Evolutionary conservation across 2,888 invertebrate species (phyloP).

Genomic region (Prenolepis imparis): DNA sequence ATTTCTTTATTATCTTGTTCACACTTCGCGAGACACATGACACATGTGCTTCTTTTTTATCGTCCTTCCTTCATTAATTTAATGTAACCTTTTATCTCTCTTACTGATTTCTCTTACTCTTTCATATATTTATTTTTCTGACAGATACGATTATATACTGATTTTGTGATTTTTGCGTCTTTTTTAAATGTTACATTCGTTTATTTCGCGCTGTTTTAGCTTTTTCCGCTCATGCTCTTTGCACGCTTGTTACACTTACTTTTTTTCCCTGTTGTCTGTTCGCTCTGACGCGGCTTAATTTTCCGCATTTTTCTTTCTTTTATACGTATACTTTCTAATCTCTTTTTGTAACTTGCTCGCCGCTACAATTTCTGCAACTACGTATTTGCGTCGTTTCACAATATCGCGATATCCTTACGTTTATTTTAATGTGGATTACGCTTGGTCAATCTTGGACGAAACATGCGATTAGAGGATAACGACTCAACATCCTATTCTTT

Average conservation of each 20-base stretch:
- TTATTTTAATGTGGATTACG: constrained; percentile 66
- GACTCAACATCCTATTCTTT: constrained; percentile 23
- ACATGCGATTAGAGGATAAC: neutral
- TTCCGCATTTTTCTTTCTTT: constrained; percentile 12
- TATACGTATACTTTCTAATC: constrained; percentile 29
- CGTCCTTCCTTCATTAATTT: neutral
- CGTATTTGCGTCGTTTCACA: constrained; percentile 68
- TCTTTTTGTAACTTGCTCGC: constrained; percentile 15
- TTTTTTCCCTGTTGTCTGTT: neutral
- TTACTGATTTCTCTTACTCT: neutral
- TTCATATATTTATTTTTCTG: constrained; percentile 24
- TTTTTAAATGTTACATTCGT: neutral
- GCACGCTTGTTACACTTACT: constrained; percentile 4
- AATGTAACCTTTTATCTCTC: neutral
- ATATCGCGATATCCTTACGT: constrained; percentile 54
- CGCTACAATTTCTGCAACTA: constrained; percentile 43
- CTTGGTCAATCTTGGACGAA: constrained; percentile 57
- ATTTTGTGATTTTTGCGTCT: neutral
- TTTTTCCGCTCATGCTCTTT: neutral
- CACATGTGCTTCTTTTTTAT: neutral
- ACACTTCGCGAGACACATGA: neutral
- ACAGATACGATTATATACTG: neutral
- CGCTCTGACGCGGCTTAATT: constrained; percentile 17
- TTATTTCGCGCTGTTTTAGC: neutral
- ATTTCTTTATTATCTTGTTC: neutral